Evolutionary conservation across 1,140 invertebrate species (phyloP), one percentile per base, ranked within the genome.

Genomic region (Daktulosphaira vitifoliae): DNA sequence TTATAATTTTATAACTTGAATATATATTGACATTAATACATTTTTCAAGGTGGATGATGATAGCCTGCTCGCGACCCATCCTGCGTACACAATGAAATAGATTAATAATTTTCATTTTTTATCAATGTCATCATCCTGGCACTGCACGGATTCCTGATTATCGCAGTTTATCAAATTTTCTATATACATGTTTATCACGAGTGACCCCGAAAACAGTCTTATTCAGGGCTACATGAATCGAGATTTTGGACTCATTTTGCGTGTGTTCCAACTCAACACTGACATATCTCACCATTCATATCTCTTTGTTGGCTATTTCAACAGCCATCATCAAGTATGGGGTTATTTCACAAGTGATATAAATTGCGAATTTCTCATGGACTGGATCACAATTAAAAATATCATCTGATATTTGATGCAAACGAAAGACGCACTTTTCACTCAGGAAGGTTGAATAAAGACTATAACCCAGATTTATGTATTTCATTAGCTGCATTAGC

Each of bases 381-480:
- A 37, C 11, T 52, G 50, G 50, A 37, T 37, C 16, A 37, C 8
- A 37, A 37, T 23, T 9, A 16, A 9, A 8, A 15, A 8, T 37
- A 29, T 16, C 25, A 52, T 23, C 50, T 52, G 25, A 37, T 52
- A 23, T 52, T 23, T 52, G 50, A 52, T 37, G 50, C 20, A 26
- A 52, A 52, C 6, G 23, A 52, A 16, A 52, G 50, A 52, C n/a
- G 25, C 20, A 52, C 50, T 4, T 52, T 52, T 37, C 25, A 37
- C 8, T 52, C 20, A 25, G 50, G 18, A 29, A 37, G 11, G 25
- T 52, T 7, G 50, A 52, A 11, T 29, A 16, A 25, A 16, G 23
- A 52, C 25, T 52, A 52, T 52, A 52, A 52, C 50, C 50, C 50
- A 52, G 50, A 52, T 52, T 52, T 52, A 52, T 52, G 50, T 52